Conservation (phyloP, 2,113 vertebrate genomes). For the Callipepla californica region DNA sequence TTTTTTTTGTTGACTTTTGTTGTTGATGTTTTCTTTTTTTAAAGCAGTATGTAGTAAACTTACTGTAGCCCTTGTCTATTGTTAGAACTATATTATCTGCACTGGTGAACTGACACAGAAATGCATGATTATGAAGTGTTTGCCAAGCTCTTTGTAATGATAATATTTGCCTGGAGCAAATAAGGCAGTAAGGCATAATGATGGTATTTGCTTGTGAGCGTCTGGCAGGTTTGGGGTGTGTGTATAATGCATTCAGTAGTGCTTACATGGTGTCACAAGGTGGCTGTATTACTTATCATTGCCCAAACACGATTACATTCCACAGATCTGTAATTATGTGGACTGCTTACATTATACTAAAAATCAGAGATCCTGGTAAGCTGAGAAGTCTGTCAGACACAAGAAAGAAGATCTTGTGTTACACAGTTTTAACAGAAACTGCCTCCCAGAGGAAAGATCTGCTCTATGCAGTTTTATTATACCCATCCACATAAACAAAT, state of each 20-base stretch:
- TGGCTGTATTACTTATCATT: background rate
- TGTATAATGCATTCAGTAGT: background rate
- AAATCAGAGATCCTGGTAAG: background rate
- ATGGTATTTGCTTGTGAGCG: background rate
- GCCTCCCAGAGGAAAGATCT: background rate
- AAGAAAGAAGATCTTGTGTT: background rate
- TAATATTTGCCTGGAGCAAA: slow-evolving; percentile 24
- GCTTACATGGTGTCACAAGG: background rate
- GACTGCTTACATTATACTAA: background rate
- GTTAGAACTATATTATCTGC: background rate
- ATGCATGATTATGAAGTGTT: background rate
- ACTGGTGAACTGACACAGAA: background rate
- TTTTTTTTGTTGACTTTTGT: background rate
- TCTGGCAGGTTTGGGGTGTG: background rate
- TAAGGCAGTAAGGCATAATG: background rate
- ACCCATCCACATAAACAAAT: background rate
- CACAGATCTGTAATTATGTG: background rate
- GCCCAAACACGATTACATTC: background rate
- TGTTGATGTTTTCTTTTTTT: background rate
- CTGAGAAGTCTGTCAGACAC: background rate
- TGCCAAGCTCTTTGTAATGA: background rate
- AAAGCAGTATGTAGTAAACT: background rate
- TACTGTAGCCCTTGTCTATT: background rate
- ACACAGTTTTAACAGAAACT: background rate
- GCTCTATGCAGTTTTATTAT: background rate